Conservation (phyloP, 2,888 invertebrate species). For the Dascillus cervinus region DNA sequence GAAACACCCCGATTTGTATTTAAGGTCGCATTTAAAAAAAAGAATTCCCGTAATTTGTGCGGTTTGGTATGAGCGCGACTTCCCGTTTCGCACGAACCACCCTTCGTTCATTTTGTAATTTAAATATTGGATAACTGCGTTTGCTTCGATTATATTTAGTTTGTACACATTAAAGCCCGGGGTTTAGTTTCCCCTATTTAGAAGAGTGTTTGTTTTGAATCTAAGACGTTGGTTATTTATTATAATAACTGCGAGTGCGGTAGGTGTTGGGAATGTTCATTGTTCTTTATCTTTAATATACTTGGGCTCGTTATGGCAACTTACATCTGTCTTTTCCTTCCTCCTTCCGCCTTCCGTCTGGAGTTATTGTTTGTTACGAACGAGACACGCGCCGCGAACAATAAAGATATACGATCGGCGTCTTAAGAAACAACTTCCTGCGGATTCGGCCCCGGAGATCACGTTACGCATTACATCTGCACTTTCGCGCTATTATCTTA, state of each 20-base stretch:
- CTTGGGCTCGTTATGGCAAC: no score
- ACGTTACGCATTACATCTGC: conserved; percentile 24
- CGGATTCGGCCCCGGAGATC: conserved; percentile 20
- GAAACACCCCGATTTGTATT: no score
- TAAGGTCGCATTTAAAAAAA: no score
- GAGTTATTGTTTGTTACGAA: conserved; percentile 16
- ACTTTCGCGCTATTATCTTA: conserved; percentile 14
- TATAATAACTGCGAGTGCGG: conserved; percentile 20
- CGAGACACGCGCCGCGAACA: conserved; percentile 23
- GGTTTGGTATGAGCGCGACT: conserved; percentile 20
- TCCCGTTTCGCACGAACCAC: conserved; percentile 19
- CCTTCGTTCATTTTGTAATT: conserved; percentile 23
- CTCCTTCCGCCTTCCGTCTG: conserved; percentile 17
- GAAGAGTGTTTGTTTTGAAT: conserved; percentile 23
- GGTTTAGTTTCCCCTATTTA: conserved; percentile 15
- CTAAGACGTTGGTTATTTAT: conserved; percentile 14
- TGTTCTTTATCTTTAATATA: no score
- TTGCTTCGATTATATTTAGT: conserved; percentile 21
- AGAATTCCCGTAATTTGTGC: conserved; percentile 22
- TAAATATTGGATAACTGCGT: conserved; percentile 25
- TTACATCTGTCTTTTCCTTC: conserved; percentile 24
- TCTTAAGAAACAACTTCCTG: conserved; percentile 26
- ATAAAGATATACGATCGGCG: conserved; percentile 24
- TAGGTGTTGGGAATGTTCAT: conserved; percentile 20
- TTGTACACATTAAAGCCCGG: conserved; percentile 19